Evolutionary conservation across 2,888 invertebrate species (phyloP), one percentile per base, ranked within the genome.

Genomic region (Phengaris arion): DNA sequence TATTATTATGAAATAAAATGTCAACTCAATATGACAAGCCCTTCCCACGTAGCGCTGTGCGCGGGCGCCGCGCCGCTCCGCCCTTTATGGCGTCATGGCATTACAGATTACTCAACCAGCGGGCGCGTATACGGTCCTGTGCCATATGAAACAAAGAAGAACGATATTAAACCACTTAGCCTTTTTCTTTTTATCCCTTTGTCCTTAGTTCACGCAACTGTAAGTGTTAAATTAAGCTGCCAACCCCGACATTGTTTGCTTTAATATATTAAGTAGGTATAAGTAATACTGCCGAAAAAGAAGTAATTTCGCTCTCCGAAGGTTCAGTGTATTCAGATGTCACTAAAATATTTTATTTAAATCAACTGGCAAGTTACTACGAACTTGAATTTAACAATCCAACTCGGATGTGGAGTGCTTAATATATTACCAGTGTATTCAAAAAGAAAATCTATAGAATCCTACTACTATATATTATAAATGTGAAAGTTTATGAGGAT

Each of bases 201-300:
- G 64, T 64, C 64, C 35, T 64, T 45, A 4, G 5, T 22, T 59
- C 35, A 35, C 22, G 59, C 59, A 10, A 57, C 35, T 35, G 52
- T 52, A 52, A 64, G 64, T 64, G 64, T 64, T 64, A 64, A 64
- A 64, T 64, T 64, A 64, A 13, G 35, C 64, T 64, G 64, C 64
- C 64, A 64, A 35, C 12, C 22, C 22, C 64, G 35, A 64, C 64
- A 64, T 64, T 35, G 64, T 45, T 64, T 45, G 35, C 13, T 35
- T 45, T 35, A 45, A 64, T 64, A 35, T 45, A 22, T 35, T 35
- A 35, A 35, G 22, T 22, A 22, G 1, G 22, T 22, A 22, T 22
- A 22, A 22, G 22, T 22, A 22, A 22, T 22, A 64, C 35, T 64
- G 64, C 64, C 64, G 64, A 64, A 64, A 64, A 59, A 59, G 9